Conservation (phyloP, 2,797 vertebrate genomes). For the Hoplostethus atlanticus region DNA sequence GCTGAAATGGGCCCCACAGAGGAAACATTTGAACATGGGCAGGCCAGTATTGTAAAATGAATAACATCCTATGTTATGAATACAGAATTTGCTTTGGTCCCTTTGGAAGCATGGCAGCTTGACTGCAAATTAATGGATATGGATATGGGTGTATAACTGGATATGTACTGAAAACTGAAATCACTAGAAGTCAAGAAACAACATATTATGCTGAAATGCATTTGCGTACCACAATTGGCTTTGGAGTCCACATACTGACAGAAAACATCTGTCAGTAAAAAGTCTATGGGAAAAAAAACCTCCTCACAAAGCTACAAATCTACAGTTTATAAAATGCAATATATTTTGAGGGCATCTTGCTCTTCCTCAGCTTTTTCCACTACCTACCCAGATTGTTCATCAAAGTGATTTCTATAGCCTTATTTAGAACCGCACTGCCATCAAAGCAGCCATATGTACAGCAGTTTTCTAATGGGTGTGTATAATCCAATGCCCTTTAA, state of each 20-base stretch:
- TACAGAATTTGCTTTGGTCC: no score
- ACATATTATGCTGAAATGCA: neutral
- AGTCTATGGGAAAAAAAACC: conserved; percentile 27
- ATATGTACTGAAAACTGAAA: neutral
- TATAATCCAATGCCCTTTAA: conserved; percentile 78
- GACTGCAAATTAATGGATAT: no score
- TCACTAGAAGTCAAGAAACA: neutral
- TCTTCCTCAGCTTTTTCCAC: conserved; percentile 25
- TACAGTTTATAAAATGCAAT: conserved; percentile 45
- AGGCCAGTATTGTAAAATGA: no score
- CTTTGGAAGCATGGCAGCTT: no score
- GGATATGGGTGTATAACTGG: no score
- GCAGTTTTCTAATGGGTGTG: conserved; percentile 74
- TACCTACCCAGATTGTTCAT: conserved; percentile 55
- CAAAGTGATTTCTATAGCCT: conserved; percentile 65
- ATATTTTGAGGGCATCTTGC: conserved; percentile 42
- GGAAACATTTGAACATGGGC: no score
- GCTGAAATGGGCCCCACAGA: no score
- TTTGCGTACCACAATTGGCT: neutral
- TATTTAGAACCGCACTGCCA: conserved; percentile 58
- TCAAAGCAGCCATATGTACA: conserved; percentile 73
- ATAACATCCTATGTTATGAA: no score
- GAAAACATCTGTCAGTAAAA: neutral
- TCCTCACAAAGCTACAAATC: conserved; percentile 42
- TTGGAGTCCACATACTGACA: conserved; percentile 17